Conservation (phyloP, 2,888 invertebrate genomes). For the Stratiomys singularior region DNA sequence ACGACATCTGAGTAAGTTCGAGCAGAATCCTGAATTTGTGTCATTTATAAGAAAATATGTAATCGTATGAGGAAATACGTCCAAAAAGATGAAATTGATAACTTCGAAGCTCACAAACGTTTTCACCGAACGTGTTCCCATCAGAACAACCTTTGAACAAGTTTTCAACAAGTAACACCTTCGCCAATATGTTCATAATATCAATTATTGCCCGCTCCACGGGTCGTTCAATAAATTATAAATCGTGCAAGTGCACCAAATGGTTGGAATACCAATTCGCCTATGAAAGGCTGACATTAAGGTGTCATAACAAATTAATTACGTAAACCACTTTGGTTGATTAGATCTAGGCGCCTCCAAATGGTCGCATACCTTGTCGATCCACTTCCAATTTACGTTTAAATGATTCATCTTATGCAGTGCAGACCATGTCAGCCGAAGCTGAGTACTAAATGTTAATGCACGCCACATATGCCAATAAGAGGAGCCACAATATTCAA, state of each 20-base stretch:
- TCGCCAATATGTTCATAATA: not conserved
- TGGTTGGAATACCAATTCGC: not conserved
- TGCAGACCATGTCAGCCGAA: constrained; percentile 6
- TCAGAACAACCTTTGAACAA: not conserved
- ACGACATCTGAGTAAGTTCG: too few relatives aligned
- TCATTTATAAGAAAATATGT: too few relatives aligned
- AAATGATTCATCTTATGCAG: not conserved
- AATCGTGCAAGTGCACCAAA: constrained; percentile 1
- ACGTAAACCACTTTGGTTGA: constrained; percentile 48
- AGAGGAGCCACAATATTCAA: too few relatives aligned
- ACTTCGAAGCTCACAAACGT: too few relatives aligned
- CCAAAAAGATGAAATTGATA: too few relatives aligned
- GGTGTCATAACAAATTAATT: constrained; percentile 51
- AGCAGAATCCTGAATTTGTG: too few relatives aligned
- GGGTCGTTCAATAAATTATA: constrained; percentile 10
- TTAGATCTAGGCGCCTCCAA: constrained; percentile 45
- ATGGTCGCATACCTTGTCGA: constrained; percentile 19
- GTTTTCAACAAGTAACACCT: not conserved
- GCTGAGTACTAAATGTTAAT: not conserved
- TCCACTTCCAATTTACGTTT: not conserved
- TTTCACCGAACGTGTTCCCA: too few relatives aligned
- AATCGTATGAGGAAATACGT: too few relatives aligned
- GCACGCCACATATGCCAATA: not conserved
- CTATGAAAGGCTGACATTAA: constrained; percentile 37
- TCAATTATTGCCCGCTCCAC: not conserved